Evolutionary conservation across 2,888 invertebrate species (phyloP).

Genomic region (Ophion ellenae): DNA sequence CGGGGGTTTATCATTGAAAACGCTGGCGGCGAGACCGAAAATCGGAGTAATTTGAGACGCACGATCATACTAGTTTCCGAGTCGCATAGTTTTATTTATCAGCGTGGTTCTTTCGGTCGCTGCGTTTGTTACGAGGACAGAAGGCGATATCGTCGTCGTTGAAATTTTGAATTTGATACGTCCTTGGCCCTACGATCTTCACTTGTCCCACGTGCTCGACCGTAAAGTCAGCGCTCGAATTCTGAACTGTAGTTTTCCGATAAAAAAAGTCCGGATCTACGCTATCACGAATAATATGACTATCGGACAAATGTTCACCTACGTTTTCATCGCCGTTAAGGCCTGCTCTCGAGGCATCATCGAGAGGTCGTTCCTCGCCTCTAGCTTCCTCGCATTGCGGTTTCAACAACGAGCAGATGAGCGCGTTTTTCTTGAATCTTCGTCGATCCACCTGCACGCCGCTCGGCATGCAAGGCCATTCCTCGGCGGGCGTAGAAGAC

Average conservation of each 20-base stretch:
- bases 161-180: slow-evolving; percentile 28
- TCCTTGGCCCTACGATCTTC: slow-evolving; percentile 3
- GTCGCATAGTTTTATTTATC: not conserved
- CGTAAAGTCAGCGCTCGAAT: slow-evolving; percentile 34
- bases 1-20: too few relatives aligned
- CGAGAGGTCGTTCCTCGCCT: not conserved
- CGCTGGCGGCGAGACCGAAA: too few relatives aligned
- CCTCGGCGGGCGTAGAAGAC: not conserved
- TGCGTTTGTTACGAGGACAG: slow-evolving; percentile 1
- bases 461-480: not conserved
- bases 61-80: not conserved
- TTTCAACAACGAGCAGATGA: slow-evolving; percentile 20
- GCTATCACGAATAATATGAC: slow-evolving; percentile 36
- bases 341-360: not conserved
- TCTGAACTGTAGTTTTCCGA: slow-evolving; percentile 23
- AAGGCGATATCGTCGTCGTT: slow-evolving; percentile 36
- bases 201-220: slow-evolving; percentile 56
- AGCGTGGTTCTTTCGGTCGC: not conserved
- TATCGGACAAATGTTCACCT: slow-evolving; percentile 1
- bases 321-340: not conserved
- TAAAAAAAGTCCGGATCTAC: slow-evolving; percentile 49
- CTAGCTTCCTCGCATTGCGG: not conserved
- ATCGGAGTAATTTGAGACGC: too few relatives aligned
- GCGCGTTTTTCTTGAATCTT: slow-evolving; percentile 29
- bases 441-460: not conserved